Conservation (phyloP, 2,113 vertebrate species). For the Mormoops blainvillei region DNA sequence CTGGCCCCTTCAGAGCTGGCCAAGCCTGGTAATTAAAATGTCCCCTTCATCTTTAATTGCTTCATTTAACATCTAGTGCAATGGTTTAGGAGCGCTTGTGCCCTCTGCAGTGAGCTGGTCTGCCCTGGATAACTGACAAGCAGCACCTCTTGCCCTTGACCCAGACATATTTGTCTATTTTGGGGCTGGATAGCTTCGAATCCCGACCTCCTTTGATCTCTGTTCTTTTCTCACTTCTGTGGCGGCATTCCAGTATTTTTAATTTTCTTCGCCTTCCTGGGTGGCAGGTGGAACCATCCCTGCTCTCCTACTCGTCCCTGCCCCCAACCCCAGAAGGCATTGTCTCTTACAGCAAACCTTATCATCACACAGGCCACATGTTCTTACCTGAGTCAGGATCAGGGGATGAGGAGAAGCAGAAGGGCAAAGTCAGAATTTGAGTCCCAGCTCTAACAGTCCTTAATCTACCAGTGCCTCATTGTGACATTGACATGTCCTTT, state of each 20-base stretch:
- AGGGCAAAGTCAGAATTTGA: not conserved
- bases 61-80: slow-evolving; percentile 59
- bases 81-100: not conserved
- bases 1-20: slow-evolving; percentile 20
- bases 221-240: not conserved
- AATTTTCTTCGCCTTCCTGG: not conserved
- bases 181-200: not conserved
- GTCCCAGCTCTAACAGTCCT: not conserved
- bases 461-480: not conserved
- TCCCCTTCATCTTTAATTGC: slow-evolving; percentile 65
- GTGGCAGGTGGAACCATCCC: not conserved
- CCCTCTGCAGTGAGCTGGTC: not conserved
- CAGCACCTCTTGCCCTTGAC: not conserved
- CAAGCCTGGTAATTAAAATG: slow-evolving; percentile 60
- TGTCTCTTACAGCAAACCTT: not conserved
- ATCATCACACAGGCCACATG: not conserved
- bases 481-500: not conserved
- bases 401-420: not conserved
- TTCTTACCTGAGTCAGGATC: not conserved
- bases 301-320: no score
- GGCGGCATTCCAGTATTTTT: not conserved
- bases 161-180: not conserved
- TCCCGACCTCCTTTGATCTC: not conserved
- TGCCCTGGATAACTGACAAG: slow-evolving; percentile 17
- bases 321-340: not conserved